Conservation (phyloP, 2,113 vertebrate genomes). For the Numenius arquata region DNA sequence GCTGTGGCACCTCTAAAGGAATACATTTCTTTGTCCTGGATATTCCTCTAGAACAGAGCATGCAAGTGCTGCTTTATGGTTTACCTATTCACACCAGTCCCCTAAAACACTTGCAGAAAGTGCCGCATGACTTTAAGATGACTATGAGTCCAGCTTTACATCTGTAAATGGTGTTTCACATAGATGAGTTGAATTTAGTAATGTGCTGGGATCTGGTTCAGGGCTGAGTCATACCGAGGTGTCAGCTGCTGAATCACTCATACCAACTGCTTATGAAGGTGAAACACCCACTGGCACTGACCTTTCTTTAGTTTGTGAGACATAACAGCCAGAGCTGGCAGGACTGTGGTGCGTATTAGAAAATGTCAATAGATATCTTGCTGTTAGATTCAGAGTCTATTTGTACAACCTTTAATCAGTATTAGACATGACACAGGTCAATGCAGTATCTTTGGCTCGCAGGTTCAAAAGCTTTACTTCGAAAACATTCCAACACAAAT, state of each 20-base stretch:
- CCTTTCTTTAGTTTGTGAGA: constrained; percentile 8
- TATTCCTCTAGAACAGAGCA: neutral
- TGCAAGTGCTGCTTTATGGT: fast-evolving
- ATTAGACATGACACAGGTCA: constrained; percentile 52
- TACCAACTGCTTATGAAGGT: neutral
- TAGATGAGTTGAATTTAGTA: neutral
- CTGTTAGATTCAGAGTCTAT: constrained; percentile 39
- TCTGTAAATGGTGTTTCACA: neutral
- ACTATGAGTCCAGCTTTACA: neutral
- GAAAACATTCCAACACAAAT: constrained; percentile 25
- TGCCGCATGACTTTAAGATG: neutral
- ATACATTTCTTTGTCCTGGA: neutral
- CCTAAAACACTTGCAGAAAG: neutral
- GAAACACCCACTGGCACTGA: neutral
- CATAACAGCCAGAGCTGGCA: neutral
- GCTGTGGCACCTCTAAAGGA: neutral
- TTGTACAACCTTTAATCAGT: constrained; percentile 53
- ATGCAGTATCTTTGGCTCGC: neutral
- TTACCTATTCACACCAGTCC: neutral
- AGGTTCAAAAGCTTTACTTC: constrained; percentile 16
- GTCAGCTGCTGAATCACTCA: neutral
- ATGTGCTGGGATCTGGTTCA: neutral
- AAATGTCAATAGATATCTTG: constrained; percentile 53
- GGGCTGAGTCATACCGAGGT: neutral
- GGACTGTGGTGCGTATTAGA: neutral